These are phyloP conservation scores for Ascidia mentula DNA, from an alignment of 23 tunicate genomes.

Conservation along the genomic window DNA sequence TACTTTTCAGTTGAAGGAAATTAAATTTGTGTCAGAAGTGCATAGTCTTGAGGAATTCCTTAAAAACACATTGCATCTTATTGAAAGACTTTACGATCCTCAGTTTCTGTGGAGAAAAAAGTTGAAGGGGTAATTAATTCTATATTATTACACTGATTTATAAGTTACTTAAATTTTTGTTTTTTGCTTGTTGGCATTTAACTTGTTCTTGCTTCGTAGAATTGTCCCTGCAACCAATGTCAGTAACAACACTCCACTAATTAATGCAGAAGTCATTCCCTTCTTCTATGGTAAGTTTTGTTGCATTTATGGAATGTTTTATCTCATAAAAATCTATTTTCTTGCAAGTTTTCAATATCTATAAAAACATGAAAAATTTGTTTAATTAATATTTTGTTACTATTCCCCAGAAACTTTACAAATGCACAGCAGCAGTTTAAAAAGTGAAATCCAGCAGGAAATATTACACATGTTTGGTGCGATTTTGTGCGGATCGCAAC, in stretches of 20 bases:
- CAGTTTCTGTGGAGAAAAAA: conserved; percentile 43
- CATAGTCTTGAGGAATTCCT: conserved; percentile 28
- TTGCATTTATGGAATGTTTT: not conserved
- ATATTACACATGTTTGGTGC: conserved; percentile 83
- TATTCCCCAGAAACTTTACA: conserved; percentile 71
- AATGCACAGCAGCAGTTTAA: conserved; percentile 46
- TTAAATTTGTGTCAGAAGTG: not conserved
- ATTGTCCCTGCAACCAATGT: not conserved
- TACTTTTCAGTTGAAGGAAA: not conserved
- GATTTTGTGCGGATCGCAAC: conserved; percentile 61
- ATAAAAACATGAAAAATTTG: conserved; percentile 1
- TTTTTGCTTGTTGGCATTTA: too few species aligned
- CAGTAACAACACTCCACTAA: conserved; percentile 35
- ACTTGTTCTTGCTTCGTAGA: too few species aligned
- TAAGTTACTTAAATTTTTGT: too few species aligned
- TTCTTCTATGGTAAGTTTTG: conserved; percentile 74
- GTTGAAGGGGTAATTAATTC: conserved; percentile 12
- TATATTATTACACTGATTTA: not conserved
- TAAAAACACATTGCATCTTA: conserved; percentile 25
- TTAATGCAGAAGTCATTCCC: conserved; percentile 89
- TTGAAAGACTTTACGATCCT: conserved; percentile 79
- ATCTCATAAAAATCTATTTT: not conserved
- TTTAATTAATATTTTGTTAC: not conserved
- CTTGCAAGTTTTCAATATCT: not conserved
- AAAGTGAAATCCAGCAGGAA: conserved; percentile 40